These are phyloP conservation scores for Picus viridis DNA, from an alignment of 2,797 vertebrate species.

Conservation along the genomic window DNA sequence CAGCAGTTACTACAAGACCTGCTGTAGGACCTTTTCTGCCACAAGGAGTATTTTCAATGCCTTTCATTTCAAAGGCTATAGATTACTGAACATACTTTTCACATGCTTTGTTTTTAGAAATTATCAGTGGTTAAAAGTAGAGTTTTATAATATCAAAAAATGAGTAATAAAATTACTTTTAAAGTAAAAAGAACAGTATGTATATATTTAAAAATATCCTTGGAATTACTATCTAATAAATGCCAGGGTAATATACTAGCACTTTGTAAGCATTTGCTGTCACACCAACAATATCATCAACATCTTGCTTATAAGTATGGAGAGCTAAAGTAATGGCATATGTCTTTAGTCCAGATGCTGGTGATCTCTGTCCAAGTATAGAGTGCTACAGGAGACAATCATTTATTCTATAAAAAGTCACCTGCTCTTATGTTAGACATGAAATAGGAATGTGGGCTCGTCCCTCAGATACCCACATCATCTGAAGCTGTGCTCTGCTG, in stretches of 20 bases:
- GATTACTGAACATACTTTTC: constrained; percentile 76
- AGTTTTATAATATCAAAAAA: constrained; percentile 77
- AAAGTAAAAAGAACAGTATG: constrained; percentile 71
- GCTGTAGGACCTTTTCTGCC: constrained; percentile 61
- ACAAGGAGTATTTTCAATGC: constrained; percentile 72
- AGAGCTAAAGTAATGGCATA: constrained; percentile 23
- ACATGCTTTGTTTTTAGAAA: constrained; percentile 76
- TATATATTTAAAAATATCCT: constrained; percentile 76
- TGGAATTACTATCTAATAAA: constrained; percentile 76
- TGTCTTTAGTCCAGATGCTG: constrained; percentile 60
- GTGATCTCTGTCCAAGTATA: constrained; percentile 66
- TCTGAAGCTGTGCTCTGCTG: neutral
- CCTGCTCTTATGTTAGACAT: constrained; percentile 34
- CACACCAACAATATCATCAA: constrained; percentile 32
- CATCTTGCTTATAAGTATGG: constrained; percentile 52
- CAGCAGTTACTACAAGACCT: constrained; percentile 53
- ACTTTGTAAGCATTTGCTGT: constrained; percentile 77
- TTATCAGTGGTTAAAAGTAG: constrained; percentile 74
- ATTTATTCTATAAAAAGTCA: constrained; percentile 47
- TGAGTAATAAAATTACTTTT: constrained; percentile 76
- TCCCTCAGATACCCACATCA: neutral
- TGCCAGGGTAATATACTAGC: constrained; percentile 76
- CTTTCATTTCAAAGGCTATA: constrained; percentile 76
- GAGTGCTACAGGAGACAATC: constrained; percentile 80
- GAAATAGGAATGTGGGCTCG: constrained; percentile 25